Conservation (phyloP, 2,113 vertebrate species). For the Phaethon lepturus region DNA sequence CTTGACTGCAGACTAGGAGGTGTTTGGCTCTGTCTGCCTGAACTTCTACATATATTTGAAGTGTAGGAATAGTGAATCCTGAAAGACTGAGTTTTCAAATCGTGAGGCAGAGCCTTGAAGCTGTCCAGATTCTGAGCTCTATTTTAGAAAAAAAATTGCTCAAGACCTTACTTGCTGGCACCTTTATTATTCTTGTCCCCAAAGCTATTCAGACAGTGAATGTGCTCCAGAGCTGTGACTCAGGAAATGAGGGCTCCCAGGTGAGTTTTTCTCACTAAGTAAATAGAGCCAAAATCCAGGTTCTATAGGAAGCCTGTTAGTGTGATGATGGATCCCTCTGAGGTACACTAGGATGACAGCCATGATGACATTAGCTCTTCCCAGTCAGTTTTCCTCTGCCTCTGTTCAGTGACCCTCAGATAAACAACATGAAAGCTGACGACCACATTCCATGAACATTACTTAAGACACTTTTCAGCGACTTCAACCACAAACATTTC, state of each 20-base stretch:
- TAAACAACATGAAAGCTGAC: not conserved
- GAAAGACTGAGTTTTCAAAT: not conserved
- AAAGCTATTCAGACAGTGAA: not conserved
- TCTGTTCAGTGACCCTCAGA: not conserved
- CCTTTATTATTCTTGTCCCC: not conserved
- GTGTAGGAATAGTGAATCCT: not conserved
- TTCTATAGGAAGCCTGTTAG: not conserved
- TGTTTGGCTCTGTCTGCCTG: not conserved
- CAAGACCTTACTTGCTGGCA: not conserved
- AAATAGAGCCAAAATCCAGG: not conserved
- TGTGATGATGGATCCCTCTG: not conserved
- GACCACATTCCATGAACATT: slow-evolving; percentile 5
- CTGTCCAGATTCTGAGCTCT: not conserved
- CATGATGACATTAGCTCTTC: not conserved
- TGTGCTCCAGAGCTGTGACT: not conserved
- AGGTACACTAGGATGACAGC: not conserved
- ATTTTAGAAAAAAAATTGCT: not conserved
- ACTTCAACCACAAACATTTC: slow-evolving; percentile 38
- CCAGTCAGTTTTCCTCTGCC: not conserved
- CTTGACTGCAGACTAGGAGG: not conserved
- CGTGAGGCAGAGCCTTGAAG: not conserved
- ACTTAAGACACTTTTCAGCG: not conserved
- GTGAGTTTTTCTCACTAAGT: not conserved
- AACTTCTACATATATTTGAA: not conserved
- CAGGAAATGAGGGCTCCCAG: not conserved